Base-by-base conservation (phyloP, 2,888 invertebrate species). In the Mesorhabditis belari region DNA sequence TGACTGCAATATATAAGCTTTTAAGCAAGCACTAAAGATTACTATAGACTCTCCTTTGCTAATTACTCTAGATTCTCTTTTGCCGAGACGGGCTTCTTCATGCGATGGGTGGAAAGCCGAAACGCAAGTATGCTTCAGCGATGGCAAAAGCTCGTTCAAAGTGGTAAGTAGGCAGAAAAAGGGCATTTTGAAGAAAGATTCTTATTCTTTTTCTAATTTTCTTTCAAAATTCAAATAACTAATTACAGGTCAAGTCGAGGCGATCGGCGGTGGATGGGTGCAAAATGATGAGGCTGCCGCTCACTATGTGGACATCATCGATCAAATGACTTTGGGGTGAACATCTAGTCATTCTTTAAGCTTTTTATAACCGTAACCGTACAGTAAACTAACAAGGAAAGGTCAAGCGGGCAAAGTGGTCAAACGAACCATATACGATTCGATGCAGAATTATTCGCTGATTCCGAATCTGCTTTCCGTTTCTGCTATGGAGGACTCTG, bases 241-340 rank as follows among this genome's bases (percentile, higher is more conserved):
- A 52, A 12, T n/a, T 19, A 35, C 53, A 75, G 76, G 79, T 9
- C 79, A 79, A 62, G 66, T 79, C 35, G 79, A 79, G 53, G 58
- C 78, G 26, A 77, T 79, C 35, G 77, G 85, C 12, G 85, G 85
- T 12, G 85, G 85, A 0, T 86, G 85, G 85, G 83, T 83, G 60
- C 85, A 85, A 83, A 85, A 85, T 64, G 86, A 86, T 70, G 86
- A 86, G 65, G 86, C 85, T 1, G 75, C 83, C 4, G 81, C 85
- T n/a, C 84, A 85, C 71, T 86, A 86, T 72, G 81, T 81, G 4
- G 83, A 83, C 62, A 84, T 85, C 59, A 85, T 86, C 58, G 85
- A 86, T 71, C 85, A 86, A 70, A 84, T 85, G 80, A 83, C 84
- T 1, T 71, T 83, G 17, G 35, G 35, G 35, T 35, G 35, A 35